Evolutionary conservation across 2,113 vertebrate genomes (phyloP), one percentile per base, ranked within the genome.

Genomic region (Notiomystis cincta): DNA sequence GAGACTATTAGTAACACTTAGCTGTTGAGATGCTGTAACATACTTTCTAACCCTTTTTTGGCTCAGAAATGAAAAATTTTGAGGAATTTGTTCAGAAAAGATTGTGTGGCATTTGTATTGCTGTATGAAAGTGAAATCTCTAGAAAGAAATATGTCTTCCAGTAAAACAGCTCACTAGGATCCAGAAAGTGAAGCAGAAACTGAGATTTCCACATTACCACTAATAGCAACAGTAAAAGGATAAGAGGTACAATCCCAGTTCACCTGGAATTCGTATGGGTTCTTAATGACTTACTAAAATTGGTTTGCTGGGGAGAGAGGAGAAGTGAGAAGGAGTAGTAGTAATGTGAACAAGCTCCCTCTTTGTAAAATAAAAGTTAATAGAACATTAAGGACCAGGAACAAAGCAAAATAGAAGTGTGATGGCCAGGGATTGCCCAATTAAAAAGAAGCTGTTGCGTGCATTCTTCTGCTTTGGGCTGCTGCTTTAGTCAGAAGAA

Each of bases 261-360:
- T 82, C 47, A 82, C 9, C 2, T 66, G 22, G 37, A 61, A 70
- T 35, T 22, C 27, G 13, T 44, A 51, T 0, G 6, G 54, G 40
- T 77, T 35, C 48, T 38, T 42, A 60, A 17, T 78, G 47, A 51
- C 23, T 66, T 75, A 48, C 2, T 70, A 60, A 88, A 94, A 71
- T 22, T 38, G 17, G 54, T 73, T 85, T 67, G 1, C 9, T 66
- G 1, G 4, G 23, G 11, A 6, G 7, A 6, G 5, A 1, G 9
- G 6, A 4, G 10, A 15, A 38, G 19, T 51, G 40, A 60, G 9
- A 51, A 28, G 17, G 45, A 21, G 4, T 7, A 58, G 9, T 38
- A 67, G 22, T 33, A 58, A 45, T 5, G 6, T 42, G 35, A 89
- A 79, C 27, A 87, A 83, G 2, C 4, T 42, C 22, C 4, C 3